Evolutionary conservation across 2,113 vertebrate species (phyloP).

Genomic region (Aspiorhynchus laticeps): DNA sequence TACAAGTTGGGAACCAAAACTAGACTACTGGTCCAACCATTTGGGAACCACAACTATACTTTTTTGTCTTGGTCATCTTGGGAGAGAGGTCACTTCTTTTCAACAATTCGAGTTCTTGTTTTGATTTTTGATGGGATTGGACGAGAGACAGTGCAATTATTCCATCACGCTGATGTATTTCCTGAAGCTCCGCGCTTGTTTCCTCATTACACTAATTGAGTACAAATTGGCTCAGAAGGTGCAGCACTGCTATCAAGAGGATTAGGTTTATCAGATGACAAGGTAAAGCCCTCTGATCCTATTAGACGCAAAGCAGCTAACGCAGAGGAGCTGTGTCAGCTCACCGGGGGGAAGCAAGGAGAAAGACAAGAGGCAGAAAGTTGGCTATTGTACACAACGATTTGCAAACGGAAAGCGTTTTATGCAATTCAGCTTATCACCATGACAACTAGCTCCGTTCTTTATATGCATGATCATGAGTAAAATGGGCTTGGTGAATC

Average conservation of each 20-base stretch:
- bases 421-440: background rate
- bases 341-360: slow-evolving; percentile 66
- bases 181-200: slow-evolving; percentile 77
- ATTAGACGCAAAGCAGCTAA: slow-evolving; percentile 88
- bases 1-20: background rate
- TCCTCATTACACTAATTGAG: slow-evolving; percentile 86
- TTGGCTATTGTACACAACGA: background rate
- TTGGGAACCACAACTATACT: background rate
- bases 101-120: background rate
- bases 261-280: slow-evolving; percentile 91
- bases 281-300: slow-evolving; percentile 86
- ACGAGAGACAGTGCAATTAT: slow-evolving; percentile 64
- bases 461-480: background rate
- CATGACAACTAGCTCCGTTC: background rate
- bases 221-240: slow-evolving; percentile 86
- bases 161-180: slow-evolving; percentile 80
- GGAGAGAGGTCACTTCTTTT: background rate
- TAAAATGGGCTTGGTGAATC: background rate
- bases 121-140: slow-evolving; percentile 40
- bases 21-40: background rate
- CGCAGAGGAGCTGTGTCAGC: slow-evolving; percentile 86
- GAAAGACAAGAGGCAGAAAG: slow-evolving; percentile 44
- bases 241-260: slow-evolving; percentile 82
- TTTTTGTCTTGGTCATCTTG: background rate
- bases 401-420: background rate